Evolutionary conservation across 2,888 invertebrate species (phyloP), one percentile per base, ranked within the genome.

Genomic region (Ophion ventricosus): DNA sequence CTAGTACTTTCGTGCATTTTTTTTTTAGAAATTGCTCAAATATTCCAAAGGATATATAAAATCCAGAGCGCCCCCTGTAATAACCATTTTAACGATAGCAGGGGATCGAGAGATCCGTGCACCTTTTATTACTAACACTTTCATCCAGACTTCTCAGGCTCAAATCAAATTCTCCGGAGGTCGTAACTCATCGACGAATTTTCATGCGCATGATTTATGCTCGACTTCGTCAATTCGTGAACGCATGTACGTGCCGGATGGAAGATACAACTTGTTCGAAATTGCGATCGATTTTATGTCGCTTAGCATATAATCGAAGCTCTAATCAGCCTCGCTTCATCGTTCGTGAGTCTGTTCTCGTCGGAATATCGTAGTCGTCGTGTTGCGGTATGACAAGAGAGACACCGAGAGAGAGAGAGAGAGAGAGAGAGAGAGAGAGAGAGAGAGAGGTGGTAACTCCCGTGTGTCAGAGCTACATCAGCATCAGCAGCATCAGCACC

Each of bases 381-480:
- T 74, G 80, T 67, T 56, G 26, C 74, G 20, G 59, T 63, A 26
- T 49, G 57, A 10, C 35, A 74, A 73, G 64, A 77, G 67, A 81
- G 85, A 75, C 4, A 49, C 17, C 2, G 14, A 4, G 17, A 11
- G 49, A 2, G 14, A 49, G 49, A 17, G 17, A 49, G 49, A 49
- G 74, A 69, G 75, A 78, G 57, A 40, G 11, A 35, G 11, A 54
- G 23, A 23, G 77, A 61, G 70, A 67, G 74, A 77, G 70, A 61
- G 26, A 40, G 29, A 59, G 14, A 64, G 81, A 84, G 49, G 79
- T 66, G 80, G 84, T 49, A 69, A 79, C 74, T 79, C 64, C 43
- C 20, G 79, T 64, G 79, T 83, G 81, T 82, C 81, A 66, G 78
- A 75, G 72, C 59, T 66, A 73, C 83, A 80, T 76, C 83, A 83